Conservation (phyloP, 2,797 vertebrate species). For the Aulostomus chinensis region DNA sequence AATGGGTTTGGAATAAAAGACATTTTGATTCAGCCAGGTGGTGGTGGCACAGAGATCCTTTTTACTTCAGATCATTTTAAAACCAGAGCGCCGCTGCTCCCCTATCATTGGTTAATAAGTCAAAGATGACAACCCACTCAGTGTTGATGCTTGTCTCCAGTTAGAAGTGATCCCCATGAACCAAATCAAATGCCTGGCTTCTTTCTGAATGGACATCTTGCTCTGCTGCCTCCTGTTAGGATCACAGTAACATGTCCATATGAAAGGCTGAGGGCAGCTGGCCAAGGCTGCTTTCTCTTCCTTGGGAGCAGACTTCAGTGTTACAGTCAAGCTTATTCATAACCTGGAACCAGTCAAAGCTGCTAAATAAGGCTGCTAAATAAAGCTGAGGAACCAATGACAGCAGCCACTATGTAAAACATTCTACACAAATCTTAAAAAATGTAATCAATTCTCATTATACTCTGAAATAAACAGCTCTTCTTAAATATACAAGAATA, state of each 20-base stretch:
- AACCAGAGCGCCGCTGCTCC: slow-evolving; percentile 59
- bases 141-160: slow-evolving; percentile 70
- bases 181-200: slow-evolving; percentile 63
- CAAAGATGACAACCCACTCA: slow-evolving; percentile 75
- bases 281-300: slow-evolving; percentile 56
- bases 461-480: slow-evolving; percentile 3
- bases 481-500: too few relatives aligned
- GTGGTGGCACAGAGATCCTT: slow-evolving; percentile 69
- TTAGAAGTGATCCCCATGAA: slow-evolving; percentile 67
- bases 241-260: slow-evolving; percentile 36
- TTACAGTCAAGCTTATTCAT: slow-evolving; percentile 41
- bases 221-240: slow-evolving; percentile 40
- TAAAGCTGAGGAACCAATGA: slow-evolving; percentile 29
- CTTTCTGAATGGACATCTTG: slow-evolving; percentile 53
- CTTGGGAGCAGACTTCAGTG: neutral
- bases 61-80: slow-evolving; percentile 75
- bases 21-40: slow-evolving; percentile 70
- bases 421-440: too few relatives aligned
- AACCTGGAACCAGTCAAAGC: slow-evolving; percentile 20
- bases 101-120: slow-evolving; percentile 75
- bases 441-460: too few relatives aligned
- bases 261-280: slow-evolving; percentile 57
- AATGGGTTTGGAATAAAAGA: slow-evolving; percentile 85
- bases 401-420: too few relatives aligned
- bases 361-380: neutral